A percentile compares a stretch with the other conserved stretches of the same genome.
phyloP scores from a whole-genome alignment of 2,888 invertebrate species.

The Timema cristinae region DNA sequence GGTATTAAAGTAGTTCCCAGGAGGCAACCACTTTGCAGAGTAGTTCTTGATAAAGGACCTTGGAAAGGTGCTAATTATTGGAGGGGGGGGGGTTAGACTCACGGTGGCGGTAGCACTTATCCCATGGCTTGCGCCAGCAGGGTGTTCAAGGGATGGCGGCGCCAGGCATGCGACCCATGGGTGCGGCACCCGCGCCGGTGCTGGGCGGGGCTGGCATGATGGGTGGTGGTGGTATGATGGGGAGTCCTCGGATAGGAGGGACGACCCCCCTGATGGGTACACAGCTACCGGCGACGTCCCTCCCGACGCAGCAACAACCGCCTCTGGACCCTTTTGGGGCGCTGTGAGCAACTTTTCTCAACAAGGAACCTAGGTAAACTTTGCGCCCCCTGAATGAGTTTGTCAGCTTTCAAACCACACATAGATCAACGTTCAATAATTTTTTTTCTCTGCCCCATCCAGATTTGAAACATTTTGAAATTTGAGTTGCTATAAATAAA shows the following conservation, averaged over 20 bases:
- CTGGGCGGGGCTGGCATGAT: conserved; percentile 26
- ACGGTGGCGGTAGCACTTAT: too few relatives aligned
- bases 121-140: conserved; percentile 38
- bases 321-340: conserved; percentile 31
- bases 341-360: conserved; percentile 26
- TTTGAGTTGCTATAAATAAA: too few relatives aligned
- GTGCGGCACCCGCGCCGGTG: conserved; percentile 22
- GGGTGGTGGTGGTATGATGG: conserved; percentile 28
- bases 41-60: too few relatives aligned
- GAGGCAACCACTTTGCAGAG: too few relatives aligned
- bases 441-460: too few relatives aligned
- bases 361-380: conserved; percentile 19
- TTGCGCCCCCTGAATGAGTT: background rate
- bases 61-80: too few relatives aligned
- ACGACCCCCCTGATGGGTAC: conserved; percentile 18
- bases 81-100: too few relatives aligned
- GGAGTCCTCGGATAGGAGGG: conserved; percentile 28
- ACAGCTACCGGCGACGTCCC: conserved; percentile 18
- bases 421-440: too few relatives aligned
- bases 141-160: conserved; percentile 31
- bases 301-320: conserved; percentile 18
- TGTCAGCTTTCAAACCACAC: too few relatives aligned
- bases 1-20: background rate
- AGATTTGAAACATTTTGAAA: too few relatives aligned
- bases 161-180: conserved; percentile 43